Conservation (phyloP, 2,797 vertebrate species). For the Chrysocyon brachyurus region DNA sequence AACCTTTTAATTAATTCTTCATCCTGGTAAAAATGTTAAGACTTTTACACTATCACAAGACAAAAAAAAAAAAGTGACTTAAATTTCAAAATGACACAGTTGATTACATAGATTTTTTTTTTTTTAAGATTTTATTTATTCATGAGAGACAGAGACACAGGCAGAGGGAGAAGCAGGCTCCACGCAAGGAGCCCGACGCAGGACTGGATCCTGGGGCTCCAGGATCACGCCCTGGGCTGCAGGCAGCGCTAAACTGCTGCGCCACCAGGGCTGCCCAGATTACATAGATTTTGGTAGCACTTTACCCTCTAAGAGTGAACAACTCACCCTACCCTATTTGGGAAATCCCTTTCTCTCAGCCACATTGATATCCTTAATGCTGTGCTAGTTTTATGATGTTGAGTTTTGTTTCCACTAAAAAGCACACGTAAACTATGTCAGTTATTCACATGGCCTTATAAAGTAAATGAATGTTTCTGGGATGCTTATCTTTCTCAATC, state of each 20-base stretch:
- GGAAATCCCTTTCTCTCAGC: background rate
- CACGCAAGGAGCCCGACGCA: too few relatives aligned
- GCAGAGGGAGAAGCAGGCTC: too few relatives aligned
- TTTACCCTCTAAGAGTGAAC: background rate
- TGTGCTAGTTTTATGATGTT: background rate
- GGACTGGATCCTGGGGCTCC: too few relatives aligned
- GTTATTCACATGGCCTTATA: background rate
- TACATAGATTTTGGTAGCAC: background rate
- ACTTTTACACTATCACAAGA: background rate
- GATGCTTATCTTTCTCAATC: background rate
- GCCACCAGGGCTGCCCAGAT: background rate
- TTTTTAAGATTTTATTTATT: too few relatives aligned
- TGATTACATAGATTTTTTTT: background rate
- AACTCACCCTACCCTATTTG: background rate
- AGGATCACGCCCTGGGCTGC: too few relatives aligned
- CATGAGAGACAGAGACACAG: too few relatives aligned
- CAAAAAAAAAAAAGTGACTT: background rate
- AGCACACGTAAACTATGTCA: background rate
- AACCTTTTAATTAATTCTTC: slow-evolving; percentile 19
- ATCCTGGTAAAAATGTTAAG: background rate
- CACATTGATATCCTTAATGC: background rate
- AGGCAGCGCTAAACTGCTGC: too few relatives aligned
- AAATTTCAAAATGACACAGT: background rate
- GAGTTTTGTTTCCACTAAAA: slow-evolving; percentile 27
- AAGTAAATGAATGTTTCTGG: slow-evolving; percentile 15